Base-by-base conservation (phyloP, 2,888 invertebrate species). In the Octonoba sinensis region DNA sequence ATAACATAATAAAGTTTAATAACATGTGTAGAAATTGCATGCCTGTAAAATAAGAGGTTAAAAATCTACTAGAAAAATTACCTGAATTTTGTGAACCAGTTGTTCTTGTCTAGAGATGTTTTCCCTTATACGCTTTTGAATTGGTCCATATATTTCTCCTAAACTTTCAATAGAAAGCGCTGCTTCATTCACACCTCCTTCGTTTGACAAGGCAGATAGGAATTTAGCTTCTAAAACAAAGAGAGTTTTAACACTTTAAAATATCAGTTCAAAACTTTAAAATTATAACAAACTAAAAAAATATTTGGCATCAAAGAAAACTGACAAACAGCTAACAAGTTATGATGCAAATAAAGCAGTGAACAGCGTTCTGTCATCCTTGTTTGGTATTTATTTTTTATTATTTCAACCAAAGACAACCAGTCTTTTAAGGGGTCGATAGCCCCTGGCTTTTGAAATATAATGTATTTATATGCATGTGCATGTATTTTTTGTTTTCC, bases 171-270 rank as follows among this genome's bases (percentile, higher is more conserved):
- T 91, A 0, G 93, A 93, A 71, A 95, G 86, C 1, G 91, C 91
- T 0, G 93, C 92, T 87, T 95, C 95, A 88, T 93, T 93, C 51
- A 95, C 93, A 1, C 92, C 92, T 3, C 95, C 94, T 87, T 94
- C 94, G 86, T 93, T 91, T 6, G 93, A 91, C 81, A 96, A 88
- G 0, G 95, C 94, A 24, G 90, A 89, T 86, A 95, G 89, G 88
- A 97, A 96, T 86, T 92, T 91, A 27, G 92, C 91, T 87, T 95
- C 83, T 83, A 47, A 16, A 89, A 88, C 87, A 36, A 85, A 84
- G 83, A 66, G 15, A 73, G 22, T 20, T 57, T 22, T 20, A 57
- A 57, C 8, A 36, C 36, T 1, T 36, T 36, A 36, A 36, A 36
- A 6, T 36, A 36, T 6, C 11, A 36, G 11, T 1, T 36, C 20